Percentiles rank a stretch among this genome's conserved stretches.
These are phyloP conservation scores for Baronia brevicornis DNA, from an alignment of 2,888 invertebrate genomes.

Conservation along the genomic window DNA sequence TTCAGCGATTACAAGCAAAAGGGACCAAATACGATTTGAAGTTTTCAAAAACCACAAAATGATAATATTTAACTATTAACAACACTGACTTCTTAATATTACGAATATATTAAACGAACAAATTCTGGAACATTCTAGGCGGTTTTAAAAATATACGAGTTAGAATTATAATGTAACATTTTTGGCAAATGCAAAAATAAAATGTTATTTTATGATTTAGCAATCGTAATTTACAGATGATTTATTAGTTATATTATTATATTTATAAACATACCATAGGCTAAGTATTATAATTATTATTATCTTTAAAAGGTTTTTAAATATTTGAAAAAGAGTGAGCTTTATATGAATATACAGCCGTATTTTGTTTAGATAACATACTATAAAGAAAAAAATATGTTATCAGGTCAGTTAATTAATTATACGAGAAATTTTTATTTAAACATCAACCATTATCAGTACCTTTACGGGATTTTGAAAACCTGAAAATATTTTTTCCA, in stretches of 20 bases:
- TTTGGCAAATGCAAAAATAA: constrained; percentile 22
- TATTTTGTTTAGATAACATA: constrained; percentile 41
- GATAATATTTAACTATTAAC: constrained; percentile 51
- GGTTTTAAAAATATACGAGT: constrained; percentile 40
- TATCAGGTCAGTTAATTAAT: constrained; percentile 51
- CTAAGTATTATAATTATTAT: constrained; percentile 66
- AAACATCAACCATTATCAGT: constrained; percentile 64
- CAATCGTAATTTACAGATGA: constrained; percentile 59
- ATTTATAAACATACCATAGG: constrained; percentile 76
- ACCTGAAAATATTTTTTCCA: constrained; percentile 59
- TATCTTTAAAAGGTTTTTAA: constrained; percentile 71
- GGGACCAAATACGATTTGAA: constrained; percentile 69
- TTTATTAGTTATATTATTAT: constrained; percentile 71
- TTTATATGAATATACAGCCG: constrained; percentile 60
- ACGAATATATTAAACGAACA: constrained; percentile 34
- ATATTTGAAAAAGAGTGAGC: constrained; percentile 71
- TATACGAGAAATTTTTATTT: constrained; percentile 53
- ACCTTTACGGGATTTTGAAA: constrained; percentile 44
- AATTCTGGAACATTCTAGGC: constrained; percentile 56
- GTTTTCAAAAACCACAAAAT: constrained; percentile 40
- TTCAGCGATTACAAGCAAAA: constrained; percentile 71
- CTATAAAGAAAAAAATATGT: constrained; percentile 36
- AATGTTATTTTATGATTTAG: constrained; percentile 44
- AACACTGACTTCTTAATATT: constrained; percentile 54
- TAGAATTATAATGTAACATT: constrained; percentile 41